Conservation (phyloP, 2,797 vertebrate genomes). For the Sibirionetta formosa region DNA sequence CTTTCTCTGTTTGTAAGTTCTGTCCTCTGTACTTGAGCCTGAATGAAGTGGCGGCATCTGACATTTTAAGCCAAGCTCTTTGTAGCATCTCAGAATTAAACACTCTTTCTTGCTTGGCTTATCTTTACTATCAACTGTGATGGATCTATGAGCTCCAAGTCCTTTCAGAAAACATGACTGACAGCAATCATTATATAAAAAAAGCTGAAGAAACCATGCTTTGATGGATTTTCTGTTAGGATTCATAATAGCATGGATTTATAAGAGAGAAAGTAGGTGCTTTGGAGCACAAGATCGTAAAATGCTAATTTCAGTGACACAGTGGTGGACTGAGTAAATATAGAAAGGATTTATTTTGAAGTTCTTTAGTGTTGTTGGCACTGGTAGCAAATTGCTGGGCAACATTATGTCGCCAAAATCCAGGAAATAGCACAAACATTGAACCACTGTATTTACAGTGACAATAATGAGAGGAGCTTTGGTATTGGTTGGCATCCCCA, state of each 20-base stretch:
- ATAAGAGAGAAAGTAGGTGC: constrained; percentile 78
- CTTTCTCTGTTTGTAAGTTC: constrained; percentile 16
- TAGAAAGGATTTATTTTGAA: constrained; percentile 82
- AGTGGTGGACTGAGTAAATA: constrained; percentile 78
- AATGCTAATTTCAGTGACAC: constrained; percentile 81
- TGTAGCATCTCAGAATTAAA: constrained; percentile 51
- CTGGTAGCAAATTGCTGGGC: constrained; percentile 74
- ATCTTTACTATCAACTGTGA: neutral
- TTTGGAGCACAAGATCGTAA: constrained; percentile 78
- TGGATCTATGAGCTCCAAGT: neutral
- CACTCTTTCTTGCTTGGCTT: constrained; percentile 39
- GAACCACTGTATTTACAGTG: constrained; percentile 76
- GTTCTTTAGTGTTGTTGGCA: constrained; percentile 75
- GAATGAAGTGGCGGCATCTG: constrained; percentile 25
- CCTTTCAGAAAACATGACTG: neutral
- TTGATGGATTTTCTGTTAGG: constrained; percentile 62
- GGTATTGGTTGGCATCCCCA: constrained; percentile 79
- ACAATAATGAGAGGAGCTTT: constrained; percentile 76
- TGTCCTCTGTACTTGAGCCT: neutral
- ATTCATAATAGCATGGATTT: constrained; percentile 58
- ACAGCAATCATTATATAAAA: neutral
- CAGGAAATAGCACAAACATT: constrained; percentile 79
- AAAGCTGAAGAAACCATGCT: constrained; percentile 49
- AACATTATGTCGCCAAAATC: constrained; percentile 74
- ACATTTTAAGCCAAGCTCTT: constrained; percentile 20